Evolutionary conservation across 2,888 invertebrate genomes (phyloP).

Genomic region (Lithosia quadra): DNA sequence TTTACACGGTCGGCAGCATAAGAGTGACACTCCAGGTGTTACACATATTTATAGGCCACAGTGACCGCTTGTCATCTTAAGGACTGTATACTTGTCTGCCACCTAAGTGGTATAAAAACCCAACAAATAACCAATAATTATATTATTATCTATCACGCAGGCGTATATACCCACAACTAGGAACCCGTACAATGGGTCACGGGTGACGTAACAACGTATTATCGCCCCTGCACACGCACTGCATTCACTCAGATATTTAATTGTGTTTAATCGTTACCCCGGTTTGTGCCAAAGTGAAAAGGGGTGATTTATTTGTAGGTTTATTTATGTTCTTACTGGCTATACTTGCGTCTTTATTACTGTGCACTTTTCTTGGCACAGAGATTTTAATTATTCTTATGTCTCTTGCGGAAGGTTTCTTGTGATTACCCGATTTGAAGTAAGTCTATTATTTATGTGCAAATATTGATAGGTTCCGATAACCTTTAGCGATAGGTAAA

Average conservation of each 20-base stretch:
- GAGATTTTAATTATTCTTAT: not conserved
- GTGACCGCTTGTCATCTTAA: too few species aligned
- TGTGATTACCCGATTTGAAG: not conserved
- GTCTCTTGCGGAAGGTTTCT: not conserved
- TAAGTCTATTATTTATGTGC: too few species aligned
- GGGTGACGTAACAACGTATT: constrained; percentile 49
- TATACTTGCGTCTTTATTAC: constrained; percentile 7
- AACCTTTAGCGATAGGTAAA: too few species aligned
- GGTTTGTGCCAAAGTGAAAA: constrained; percentile 17
- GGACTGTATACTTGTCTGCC: too few species aligned
- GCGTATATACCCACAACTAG: not conserved
- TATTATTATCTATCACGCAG: not conserved
- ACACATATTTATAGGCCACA: too few species aligned
- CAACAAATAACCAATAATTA: not conserved
- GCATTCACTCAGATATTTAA: constrained; percentile 44
- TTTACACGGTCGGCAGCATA: too few species aligned
- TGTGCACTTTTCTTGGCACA: not conserved
- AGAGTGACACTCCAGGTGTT: too few species aligned
- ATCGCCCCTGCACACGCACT: constrained; percentile 53
- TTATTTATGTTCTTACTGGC: constrained; percentile 1
- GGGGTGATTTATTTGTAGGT: constrained; percentile 13
- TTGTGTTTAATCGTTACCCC: constrained; percentile 46
- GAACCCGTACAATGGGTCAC: constrained; percentile 44
- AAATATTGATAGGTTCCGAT: too few species aligned
- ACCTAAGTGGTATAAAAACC: not conserved